Evolutionary conservation across 2,113 vertebrate genomes (phyloP), one percentile per base, ranked within the genome.

Genomic region (Amia ocellicauda): DNA sequence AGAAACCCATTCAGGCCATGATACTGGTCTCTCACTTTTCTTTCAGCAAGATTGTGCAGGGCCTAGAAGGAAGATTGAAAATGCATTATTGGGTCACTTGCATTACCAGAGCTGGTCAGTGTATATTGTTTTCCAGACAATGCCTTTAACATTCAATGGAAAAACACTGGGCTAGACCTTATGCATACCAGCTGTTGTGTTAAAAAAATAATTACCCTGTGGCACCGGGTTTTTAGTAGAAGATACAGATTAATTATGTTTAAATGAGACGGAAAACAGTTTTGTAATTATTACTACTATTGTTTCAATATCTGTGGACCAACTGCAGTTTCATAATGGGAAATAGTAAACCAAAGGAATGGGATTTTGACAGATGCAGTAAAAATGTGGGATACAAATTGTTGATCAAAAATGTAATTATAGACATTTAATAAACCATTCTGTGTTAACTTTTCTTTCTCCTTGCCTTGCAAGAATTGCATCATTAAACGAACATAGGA

Each of bases 371-470:
- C 73, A 84, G 74, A 62, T 50, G 52, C 65, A 69, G 69, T 69
- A 78, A 76, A 67, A 69, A 74, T 71, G 60, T 71, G 49, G 63
- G 67, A 78, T 78, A 80, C 76, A 64, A 64, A 59, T 64, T 72
- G 72, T 74, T 67, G 74, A 80, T 85, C 75, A 77, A 57, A 75
- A 62, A 71, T 72, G 72, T 78, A 69, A 79, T 84, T 84, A 77
- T 61, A 72, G 66, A 61, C 76, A 74, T 82, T 85, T 79, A 83
- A 84, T 81, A 80, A 83, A 83, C 61, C 60, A 29, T 60, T 62
- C 27, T 60, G 19, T 58, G 50, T 22, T 58, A n/a, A 23, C 41
- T 60, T 36, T 40, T 53, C n/a, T 27, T 17, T 58, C 72, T 63
- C 60, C 66, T 42, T 60, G 22, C 58, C 24, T 47, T 42, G 41